Conservation (phyloP, 2,113 vertebrate species). For the Lates calcarifer region DNA sequence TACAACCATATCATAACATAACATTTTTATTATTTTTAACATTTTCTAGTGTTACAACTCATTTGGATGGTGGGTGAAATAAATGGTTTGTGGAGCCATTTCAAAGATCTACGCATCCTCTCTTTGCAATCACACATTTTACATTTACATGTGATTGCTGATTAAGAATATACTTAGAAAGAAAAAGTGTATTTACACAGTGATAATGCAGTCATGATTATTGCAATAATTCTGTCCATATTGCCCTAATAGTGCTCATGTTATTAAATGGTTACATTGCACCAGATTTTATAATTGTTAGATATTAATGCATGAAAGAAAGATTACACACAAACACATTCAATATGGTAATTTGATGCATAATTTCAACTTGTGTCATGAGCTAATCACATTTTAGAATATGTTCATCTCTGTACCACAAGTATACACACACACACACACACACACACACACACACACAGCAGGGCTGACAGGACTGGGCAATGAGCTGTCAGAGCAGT, state of each 20-base stretch:
- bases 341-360: slow-evolving; percentile 47
- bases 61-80: not conserved
- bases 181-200: not conserved
- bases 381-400: slow-evolving; percentile 51
- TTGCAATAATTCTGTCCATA: not conserved
- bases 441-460: slow-evolving; percentile 35
- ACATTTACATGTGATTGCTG: too few species aligned
- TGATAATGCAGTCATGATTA: not conserved
- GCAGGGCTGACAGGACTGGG: slow-evolving; percentile 65
- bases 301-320: slow-evolving; percentile 23
- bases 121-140: too few species aligned
- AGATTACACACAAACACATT: slow-evolving; percentile 44
- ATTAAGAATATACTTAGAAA: not conserved
- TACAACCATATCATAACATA: not conserved
- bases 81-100: too few species aligned
- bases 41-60: not conserved
- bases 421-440: not conserved
- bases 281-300: slow-evolving; percentile 16
- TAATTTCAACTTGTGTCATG: slow-evolving; percentile 33
- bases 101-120: too few species aligned
- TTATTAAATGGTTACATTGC: slow-evolving; percentile 4
- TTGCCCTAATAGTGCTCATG: not conserved
- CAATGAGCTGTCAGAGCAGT: slow-evolving; percentile 78
- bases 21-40: not conserved
- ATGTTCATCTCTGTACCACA: slow-evolving; percentile 20